Conservation (phyloP, 2,888 invertebrate genomes). For the Macrosoma leucophasiata region DNA sequence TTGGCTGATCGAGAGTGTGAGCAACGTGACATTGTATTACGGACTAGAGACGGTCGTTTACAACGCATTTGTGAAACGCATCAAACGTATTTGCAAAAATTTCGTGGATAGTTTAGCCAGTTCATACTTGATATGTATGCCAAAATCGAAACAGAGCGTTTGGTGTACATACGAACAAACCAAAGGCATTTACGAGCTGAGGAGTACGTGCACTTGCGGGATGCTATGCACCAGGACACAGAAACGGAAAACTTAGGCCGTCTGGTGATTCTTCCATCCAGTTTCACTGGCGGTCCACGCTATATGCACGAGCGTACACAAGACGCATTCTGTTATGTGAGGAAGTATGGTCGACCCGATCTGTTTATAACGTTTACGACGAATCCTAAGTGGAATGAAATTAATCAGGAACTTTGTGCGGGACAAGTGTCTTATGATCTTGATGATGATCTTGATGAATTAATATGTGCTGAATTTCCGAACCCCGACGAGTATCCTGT, state of each 20-base stretch:
- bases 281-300: conserved; percentile 17
- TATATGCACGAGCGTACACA: conserved; percentile 20
- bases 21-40: conserved; percentile 20
- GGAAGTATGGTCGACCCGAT: conserved; percentile 17
- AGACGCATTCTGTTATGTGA: conserved; percentile 17
- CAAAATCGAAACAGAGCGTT: conserved; percentile 22
- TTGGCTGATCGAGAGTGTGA: conserved; percentile 21
- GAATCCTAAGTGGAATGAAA: conserved; percentile 22
- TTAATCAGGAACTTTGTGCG: conserved; percentile 19
- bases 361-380: conserved; percentile 10
- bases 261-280: conserved; percentile 16
- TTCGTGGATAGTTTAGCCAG: conserved; percentile 7
- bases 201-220: conserved; percentile 14
- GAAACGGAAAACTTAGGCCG: conserved; percentile 7
- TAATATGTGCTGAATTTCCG: no score
- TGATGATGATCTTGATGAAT: no score
- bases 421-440: conserved; percentile 23
- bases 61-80: conserved; percentile 23
- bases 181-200: no score
- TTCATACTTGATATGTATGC: conserved; percentile 22
- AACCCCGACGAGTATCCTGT: no score
- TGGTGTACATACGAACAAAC: conserved; percentile 18
- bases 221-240: conserved; percentile 11
- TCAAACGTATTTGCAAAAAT: conserved; percentile 9
- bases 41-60: conserved; percentile 11